Conservation (phyloP, 2,797 vertebrate species). For the Anguilla anguilla region DNA sequence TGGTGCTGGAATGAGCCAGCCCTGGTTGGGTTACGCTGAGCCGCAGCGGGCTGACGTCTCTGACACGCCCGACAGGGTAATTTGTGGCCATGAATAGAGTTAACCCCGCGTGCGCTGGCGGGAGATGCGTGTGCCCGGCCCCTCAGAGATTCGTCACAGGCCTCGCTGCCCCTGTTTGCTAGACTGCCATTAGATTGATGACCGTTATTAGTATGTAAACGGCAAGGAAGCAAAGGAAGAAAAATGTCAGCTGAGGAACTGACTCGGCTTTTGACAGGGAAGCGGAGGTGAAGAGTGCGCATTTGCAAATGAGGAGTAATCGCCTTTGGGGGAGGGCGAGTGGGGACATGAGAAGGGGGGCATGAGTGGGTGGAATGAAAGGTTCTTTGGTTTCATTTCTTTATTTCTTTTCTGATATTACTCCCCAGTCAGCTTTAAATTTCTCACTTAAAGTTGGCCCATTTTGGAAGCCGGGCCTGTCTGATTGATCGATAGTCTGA, state of each 20-base stretch:
- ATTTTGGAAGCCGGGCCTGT: constrained; percentile 2
- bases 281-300: not conserved
- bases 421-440: not conserved
- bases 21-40: not conserved
- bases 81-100: constrained; percentile 2
- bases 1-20: not conserved
- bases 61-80: not conserved
- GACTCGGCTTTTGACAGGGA: not conserved
- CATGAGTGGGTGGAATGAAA: not conserved
- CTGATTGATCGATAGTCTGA: constrained; percentile 18
- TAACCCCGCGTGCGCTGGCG: not conserved
- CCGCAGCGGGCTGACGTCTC: not conserved
- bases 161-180: not conserved
- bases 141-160: not conserved
- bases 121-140: not conserved
- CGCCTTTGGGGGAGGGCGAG: not conserved
- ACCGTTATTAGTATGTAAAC: constrained; percentile 13
- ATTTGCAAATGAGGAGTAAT: constrained; percentile 9
- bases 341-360: not conserved
- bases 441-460: not conserved
- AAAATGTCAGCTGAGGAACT: not conserved
- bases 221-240: not conserved
- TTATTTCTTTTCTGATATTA: not conserved
- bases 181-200: constrained; percentile 5
- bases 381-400: constrained; percentile 4